phyloP scores from a whole-genome alignment of 2,797 vertebrate genomes.

The Sebastes nivosus region DNA sequence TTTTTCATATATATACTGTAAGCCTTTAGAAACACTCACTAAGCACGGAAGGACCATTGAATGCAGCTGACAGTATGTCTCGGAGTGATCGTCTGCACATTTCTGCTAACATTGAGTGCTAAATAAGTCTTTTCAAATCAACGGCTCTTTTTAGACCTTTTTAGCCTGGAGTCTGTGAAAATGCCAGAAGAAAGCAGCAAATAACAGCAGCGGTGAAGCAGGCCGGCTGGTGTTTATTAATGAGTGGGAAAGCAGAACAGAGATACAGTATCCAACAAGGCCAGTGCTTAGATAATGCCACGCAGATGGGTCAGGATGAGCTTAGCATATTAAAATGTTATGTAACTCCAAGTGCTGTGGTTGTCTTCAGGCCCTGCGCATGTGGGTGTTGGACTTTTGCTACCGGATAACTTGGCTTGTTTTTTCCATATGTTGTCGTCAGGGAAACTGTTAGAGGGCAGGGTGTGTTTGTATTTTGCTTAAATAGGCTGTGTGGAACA shows the following conservation, averaged over 20 bases:
- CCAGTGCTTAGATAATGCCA: constrained; percentile 62
- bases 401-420: background rate
- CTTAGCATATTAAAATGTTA: constrained; percentile 71
- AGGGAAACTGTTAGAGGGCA: background rate
- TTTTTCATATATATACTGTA: constrained; percentile 2
- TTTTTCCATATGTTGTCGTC: background rate
- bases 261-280: constrained; percentile 48
- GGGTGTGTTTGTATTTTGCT: constrained; percentile 1
- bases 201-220: constrained; percentile 26
- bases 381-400: constrained; percentile 35
- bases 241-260: constrained; percentile 41
- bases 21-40: background rate
- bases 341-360: constrained; percentile 48
- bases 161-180: constrained; percentile 33
- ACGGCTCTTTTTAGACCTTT: constrained; percentile 19
- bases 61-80: background rate
- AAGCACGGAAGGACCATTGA: background rate
- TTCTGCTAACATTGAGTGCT: constrained; percentile 13
- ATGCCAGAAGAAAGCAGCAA: constrained; percentile 29
- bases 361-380: constrained; percentile 38
- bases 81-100: background rate
- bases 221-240: constrained; percentile 50
- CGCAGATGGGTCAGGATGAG: constrained; percentile 63
- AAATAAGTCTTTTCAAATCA: constrained; percentile 22
- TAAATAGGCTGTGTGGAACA: background rate